A percentile compares a stretch with the other conserved stretches of the same genome.
Evolutionary conservation across 2,888 invertebrate genomes (phyloP).

Genomic region (Amblyteles armatorius): DNA sequence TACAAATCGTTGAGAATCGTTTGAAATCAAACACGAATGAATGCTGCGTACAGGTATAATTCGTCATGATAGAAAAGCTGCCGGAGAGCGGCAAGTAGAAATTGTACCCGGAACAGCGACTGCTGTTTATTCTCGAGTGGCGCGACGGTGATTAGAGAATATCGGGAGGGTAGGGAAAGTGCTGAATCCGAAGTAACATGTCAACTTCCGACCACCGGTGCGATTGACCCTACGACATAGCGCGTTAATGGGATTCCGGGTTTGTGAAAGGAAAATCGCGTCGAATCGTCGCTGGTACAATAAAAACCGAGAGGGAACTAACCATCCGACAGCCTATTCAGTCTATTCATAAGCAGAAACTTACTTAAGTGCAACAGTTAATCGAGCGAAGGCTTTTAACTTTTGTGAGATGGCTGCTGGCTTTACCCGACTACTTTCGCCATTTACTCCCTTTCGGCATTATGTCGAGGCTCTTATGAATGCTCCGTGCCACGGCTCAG

Average conservation of each 20-base stretch:
- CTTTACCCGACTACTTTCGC: neutral
- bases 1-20: too few species aligned
- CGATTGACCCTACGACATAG: neutral
- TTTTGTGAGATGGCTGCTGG: slow-evolving; percentile 12
- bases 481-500: slow-evolving; percentile 5
- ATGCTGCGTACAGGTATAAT: too few species aligned
- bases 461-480: slow-evolving; percentile 7
- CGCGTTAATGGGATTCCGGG: neutral
- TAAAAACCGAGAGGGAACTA: slow-evolving; percentile 40
- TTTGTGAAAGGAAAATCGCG: slow-evolving; percentile 54
- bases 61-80: too few species aligned
- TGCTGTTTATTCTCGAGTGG: too few species aligned
- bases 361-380: slow-evolving; percentile 51
- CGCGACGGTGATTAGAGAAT: neutral
- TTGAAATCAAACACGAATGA: too few species aligned
- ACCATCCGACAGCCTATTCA: slow-evolving; percentile 4
- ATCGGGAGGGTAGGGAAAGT: neutral
- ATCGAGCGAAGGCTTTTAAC: slow-evolving; percentile 50
- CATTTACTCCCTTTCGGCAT: slow-evolving; percentile 35
- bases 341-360: slow-evolving; percentile 50
- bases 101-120: too few species aligned
- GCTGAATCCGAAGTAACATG: neutral
- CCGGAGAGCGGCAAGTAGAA: too few species aligned
- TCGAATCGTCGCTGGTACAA: slow-evolving; percentile 36
- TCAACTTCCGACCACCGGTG: neutral